Conservation (phyloP, 2,113 vertebrate species). For the Formicarius rufipectus region DNA sequence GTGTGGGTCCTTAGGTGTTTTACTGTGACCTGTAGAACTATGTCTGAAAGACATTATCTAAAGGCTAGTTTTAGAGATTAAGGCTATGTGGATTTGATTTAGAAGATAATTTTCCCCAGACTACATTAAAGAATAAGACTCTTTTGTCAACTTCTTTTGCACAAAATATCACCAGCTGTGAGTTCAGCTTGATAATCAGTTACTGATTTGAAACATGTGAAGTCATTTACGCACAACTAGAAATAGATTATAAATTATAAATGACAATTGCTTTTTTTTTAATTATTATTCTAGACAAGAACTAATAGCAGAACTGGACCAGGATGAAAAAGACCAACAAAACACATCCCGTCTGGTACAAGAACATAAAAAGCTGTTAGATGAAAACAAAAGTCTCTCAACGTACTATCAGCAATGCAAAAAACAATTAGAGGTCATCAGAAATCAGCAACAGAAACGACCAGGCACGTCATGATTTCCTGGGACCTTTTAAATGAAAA, state of each 20-base stretch:
- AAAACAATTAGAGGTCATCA: constrained; percentile 97
- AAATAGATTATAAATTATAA: not conserved
- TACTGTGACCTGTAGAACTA: not conserved
- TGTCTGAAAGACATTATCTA: not conserved
- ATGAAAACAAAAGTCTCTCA: constrained; percentile 98
- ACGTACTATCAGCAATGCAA: constrained; percentile 98
- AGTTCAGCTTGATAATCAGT: not conserved
- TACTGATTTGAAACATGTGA: not conserved
- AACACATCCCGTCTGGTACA: constrained; percentile 98
- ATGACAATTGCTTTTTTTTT: not conserved
- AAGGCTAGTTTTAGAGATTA: not conserved
- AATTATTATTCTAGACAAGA: constrained; percentile 83
- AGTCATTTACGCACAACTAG: not conserved
- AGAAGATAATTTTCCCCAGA: not conserved
- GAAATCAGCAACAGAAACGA: constrained; percentile 96
- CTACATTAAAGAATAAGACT: not conserved
- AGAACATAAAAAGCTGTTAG: constrained; percentile 98
- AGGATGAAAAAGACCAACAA: constrained; percentile 99
- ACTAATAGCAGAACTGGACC: constrained; percentile 97
- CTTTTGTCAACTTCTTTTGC: not conserved
- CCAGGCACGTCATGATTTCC: constrained; percentile 95
- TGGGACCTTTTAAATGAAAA: constrained; percentile 65
- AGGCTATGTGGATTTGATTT: not conserved
- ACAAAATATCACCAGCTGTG: not conserved
- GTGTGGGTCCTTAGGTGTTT: not conserved